A percentile compares a stretch with the other conserved stretches of the same genome.
Evolutionary conservation across 2,113 vertebrate genomes (phyloP).

Genomic region (Oplegnathus fasciatus): DNA sequence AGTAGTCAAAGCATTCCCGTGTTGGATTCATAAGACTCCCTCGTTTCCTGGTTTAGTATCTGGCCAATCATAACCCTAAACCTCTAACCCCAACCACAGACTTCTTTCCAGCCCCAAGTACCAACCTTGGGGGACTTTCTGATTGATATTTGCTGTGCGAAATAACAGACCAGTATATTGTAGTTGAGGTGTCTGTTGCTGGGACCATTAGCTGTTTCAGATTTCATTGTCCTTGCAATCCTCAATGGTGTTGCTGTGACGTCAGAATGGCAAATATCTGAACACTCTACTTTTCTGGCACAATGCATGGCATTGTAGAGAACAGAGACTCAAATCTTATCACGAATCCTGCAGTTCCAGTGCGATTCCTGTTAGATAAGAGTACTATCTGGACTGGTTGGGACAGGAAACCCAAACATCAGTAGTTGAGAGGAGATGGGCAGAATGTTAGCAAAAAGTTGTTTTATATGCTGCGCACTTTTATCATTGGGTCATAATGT

Average conservation of each 20-base stretch:
- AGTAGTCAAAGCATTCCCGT: slow-evolving; percentile 49
- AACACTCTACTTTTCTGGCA: neutral
- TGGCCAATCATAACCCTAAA: slow-evolving; percentile 1
- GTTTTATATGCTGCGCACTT: no score
- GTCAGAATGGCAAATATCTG: neutral
- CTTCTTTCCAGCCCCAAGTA: neutral
- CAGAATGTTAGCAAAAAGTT: no score
- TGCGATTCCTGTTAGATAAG: neutral
- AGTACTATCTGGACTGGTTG: neutral
- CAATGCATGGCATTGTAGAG: neutral
- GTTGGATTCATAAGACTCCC: slow-evolving; percentile 15
- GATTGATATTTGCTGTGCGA: slow-evolving; percentile 11
- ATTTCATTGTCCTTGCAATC: neutral
- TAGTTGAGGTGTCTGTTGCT: neutral
- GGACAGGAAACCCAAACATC: no score
- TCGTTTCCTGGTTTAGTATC: slow-evolving; percentile 18
- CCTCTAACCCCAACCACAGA: slow-evolving; percentile 9
- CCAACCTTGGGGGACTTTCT: slow-evolving; percentile 9
- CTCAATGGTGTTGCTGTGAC: neutral
- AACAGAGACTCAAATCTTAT: neutral
- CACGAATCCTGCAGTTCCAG: neutral
- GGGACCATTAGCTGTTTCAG: neutral
- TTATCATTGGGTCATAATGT: no score
- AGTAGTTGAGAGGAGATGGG: no score
- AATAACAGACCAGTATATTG: neutral